Conservation (phyloP, 2,888 invertebrate genomes). For the Eudemis profundana region DNA sequence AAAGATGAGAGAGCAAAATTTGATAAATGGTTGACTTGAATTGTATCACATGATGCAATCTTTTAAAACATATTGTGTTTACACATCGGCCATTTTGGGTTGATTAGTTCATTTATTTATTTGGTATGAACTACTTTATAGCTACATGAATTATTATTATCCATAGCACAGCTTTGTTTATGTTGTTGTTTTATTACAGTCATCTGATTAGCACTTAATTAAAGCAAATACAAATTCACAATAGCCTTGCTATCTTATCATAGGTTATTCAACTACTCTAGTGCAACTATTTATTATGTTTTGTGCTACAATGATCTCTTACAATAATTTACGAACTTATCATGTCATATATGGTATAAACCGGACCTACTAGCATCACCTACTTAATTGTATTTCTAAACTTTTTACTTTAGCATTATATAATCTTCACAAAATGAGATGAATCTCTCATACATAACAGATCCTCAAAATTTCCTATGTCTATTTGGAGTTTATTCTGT, state of each 20-base stretch:
- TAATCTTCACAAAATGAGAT: no score
- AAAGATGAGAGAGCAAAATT: neutral
- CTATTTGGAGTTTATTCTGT: no score
- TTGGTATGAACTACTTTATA: constrained; percentile 1
- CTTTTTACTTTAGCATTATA: neutral
- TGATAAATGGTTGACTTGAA: constrained; percentile 2
- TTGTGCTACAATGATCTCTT: neutral
- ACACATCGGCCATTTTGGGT: neutral
- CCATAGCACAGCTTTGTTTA: constrained; percentile 15
- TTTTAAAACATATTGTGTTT: neutral
- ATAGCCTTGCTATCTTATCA: constrained; percentile 34
- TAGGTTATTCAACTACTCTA: constrained; percentile 41
- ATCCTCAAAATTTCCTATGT: no score
- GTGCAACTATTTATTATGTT: constrained; percentile 10
- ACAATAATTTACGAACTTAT: neutral
- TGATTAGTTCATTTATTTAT: no score
- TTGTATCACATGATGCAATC: constrained; percentile 4
- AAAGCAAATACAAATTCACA: constrained; percentile 29
- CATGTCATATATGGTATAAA: neutral
- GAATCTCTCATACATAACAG: no score
- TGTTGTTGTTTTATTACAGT: constrained; percentile 3
- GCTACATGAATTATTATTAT: neutral
- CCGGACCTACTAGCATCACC: neutral
- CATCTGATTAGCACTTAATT: constrained; percentile 27
- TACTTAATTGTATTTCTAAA: no score